Conservation (phyloP, 2,888 invertebrate species). For the Pollenia griseotomentosa region DNA sequence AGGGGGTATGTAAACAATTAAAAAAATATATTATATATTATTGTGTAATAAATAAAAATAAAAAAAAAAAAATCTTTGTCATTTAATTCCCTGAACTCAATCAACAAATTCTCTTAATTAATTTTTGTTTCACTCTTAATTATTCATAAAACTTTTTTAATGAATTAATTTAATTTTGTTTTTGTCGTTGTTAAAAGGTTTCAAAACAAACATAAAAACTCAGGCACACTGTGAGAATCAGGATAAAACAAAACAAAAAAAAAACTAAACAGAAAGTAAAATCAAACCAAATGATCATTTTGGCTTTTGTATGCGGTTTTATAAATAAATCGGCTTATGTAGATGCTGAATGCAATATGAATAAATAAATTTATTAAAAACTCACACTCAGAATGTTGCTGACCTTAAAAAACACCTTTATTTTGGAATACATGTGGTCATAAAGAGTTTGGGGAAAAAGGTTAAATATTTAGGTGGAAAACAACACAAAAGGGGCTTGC, state of each 20-base stretch:
- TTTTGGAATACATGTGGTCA: background rate
- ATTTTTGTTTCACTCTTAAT: slow-evolving; percentile 51
- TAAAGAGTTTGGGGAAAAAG: background rate
- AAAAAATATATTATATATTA: too few species aligned
- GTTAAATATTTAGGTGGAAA: background rate
- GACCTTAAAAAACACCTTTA: background rate
- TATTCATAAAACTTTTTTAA: slow-evolving; percentile 69
- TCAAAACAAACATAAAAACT: slow-evolving; percentile 26
- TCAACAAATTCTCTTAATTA: slow-evolving; percentile 59
- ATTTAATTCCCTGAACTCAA: slow-evolving; percentile 44
- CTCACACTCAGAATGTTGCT: background rate
- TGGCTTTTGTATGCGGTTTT: slow-evolving; percentile 73
- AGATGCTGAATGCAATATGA: slow-evolving; percentile 66
- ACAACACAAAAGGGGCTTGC: background rate
- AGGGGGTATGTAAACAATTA: too few species aligned
- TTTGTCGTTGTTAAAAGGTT: slow-evolving; percentile 24
- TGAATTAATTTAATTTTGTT: slow-evolving; percentile 50
- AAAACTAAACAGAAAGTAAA: slow-evolving; percentile 62
- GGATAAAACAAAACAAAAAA: slow-evolving; percentile 5
- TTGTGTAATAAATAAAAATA: too few species aligned
- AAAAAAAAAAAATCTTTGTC: background rate
- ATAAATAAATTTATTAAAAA: slow-evolving; percentile 70
- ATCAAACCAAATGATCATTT: slow-evolving; percentile 70
- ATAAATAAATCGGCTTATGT: slow-evolving; percentile 72
- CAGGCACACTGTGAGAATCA: background rate